Evolutionary conservation across 2,113 vertebrate genomes (phyloP).

Genomic region (Mesoclemmys tuberculata): DNA sequence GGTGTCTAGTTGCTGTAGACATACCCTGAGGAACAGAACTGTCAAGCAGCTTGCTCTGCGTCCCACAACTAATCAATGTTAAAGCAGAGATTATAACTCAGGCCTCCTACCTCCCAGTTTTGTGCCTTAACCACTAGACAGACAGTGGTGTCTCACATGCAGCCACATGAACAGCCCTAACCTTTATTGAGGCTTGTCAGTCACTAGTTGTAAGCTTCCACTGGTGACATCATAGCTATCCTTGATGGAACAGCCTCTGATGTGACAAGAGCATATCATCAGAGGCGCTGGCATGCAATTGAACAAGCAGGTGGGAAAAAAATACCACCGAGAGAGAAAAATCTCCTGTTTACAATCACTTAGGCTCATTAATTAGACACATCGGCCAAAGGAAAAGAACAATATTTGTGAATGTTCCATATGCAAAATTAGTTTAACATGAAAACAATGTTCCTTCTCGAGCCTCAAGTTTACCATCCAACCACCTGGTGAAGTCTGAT

Average conservation of each 20-base stretch:
- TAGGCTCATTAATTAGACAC: conserved; percentile 77
- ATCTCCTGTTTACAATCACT: conserved; percentile 72
- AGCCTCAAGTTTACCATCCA: conserved; percentile 68
- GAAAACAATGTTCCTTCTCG: conserved; percentile 48
- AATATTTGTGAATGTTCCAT: conserved; percentile 70
- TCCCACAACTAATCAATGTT: neutral
- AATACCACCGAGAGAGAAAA: conserved; percentile 43
- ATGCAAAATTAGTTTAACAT: conserved; percentile 76
- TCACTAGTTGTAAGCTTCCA: neutral
- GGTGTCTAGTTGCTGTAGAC: neutral
- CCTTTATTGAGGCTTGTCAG: neutral
- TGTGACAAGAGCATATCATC: conserved; percentile 7
- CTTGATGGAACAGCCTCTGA: neutral
- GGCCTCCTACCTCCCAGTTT: neutral
- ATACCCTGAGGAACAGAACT: neutral
- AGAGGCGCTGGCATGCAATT: conserved; percentile 47
- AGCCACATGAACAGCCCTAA: neutral
- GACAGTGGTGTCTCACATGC: neutral
- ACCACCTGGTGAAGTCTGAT: conserved; percentile 54
- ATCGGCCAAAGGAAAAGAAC: conserved; percentile 69
- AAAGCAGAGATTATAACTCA: neutral
- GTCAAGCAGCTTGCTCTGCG: neutral
- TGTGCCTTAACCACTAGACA: neutral
- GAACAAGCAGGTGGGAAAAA: conserved; percentile 69
- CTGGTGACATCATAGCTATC: neutral